Evolutionary conservation across 1,140 invertebrate genomes (phyloP), one percentile per base, ranked within the genome.

Genomic region (Zaprionus camerounensis): DNA sequence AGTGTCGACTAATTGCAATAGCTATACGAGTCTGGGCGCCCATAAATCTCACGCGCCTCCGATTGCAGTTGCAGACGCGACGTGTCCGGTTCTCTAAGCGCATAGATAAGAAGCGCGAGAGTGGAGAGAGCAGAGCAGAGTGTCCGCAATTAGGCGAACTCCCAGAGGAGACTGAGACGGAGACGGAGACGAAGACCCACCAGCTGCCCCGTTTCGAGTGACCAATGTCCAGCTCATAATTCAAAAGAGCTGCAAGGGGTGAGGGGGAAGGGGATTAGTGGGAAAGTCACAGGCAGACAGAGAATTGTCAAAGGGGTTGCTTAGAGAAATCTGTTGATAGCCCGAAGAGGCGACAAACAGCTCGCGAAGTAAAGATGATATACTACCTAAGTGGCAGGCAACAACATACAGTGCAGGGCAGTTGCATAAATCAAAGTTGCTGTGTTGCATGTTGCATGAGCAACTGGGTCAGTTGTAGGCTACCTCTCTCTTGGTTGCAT

Each of bases 11-110:
- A 62, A 34, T 66, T 66, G 69, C 38, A 55, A 20, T 44, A 5
- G 31, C 12, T 5, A n/a, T 41, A 72, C 46, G 66, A 53, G 53
- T 70, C 72, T 31, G 69, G 31, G 49, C 62, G 56, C 81, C 57
- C 71, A 81, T 87, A 88, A 88, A 88, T 87, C 83, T 87, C 83
- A 87, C 83, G 83, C 55, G 77, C 81, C 84, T 87, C 83, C 80
- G 67, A 87, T 87, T 78, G 80, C 82, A 77, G 9, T 61, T 51
- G 59, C 53, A 64, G 56, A 66, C 34, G 26, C 31, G 49, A 36
- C 57, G 67, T 70, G 67, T 70, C 67, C 67, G 61, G 67, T 62
- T 41, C n/a, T 44, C 58, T 58, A 64, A 70, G 72, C 66, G 71
- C 71, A 75, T 76, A 76, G 73, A 76, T 71, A 76, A 64, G 55